phyloP scores from a whole-genome alignment of 2,797 vertebrate genomes.

The Philypnodon macrostomus region DNA sequence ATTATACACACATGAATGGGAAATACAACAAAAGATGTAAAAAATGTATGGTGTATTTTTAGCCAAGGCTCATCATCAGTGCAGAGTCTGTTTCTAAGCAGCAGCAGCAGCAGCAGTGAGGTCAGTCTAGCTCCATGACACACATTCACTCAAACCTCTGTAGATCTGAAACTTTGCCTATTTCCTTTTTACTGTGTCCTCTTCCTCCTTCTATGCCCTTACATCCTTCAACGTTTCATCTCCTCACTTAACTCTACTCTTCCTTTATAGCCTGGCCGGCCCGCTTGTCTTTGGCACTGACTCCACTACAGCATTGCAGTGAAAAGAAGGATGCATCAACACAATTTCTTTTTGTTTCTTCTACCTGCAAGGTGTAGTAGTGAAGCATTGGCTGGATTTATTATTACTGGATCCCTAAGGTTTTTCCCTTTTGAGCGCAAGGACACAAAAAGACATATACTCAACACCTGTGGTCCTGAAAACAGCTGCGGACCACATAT shows the following conservation, averaged over 20 bases:
- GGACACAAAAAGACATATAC: slow-evolving; percentile 2
- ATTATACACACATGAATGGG: slow-evolving; percentile 2
- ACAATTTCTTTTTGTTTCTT: slow-evolving; percentile 30
- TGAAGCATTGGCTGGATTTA: slow-evolving; percentile 21
- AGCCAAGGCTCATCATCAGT: slow-evolving; percentile 26
- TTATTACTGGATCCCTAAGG: slow-evolving; percentile 20
- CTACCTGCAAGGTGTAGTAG: slow-evolving; percentile 53
- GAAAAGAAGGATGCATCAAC: slow-evolving; percentile 55
- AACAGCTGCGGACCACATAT: slow-evolving; percentile 14
- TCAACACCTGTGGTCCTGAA: not conserved
- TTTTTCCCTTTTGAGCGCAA: slow-evolving; percentile 28
- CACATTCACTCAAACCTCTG: slow-evolving; percentile 56
- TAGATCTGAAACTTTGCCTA: slow-evolving; percentile 47
- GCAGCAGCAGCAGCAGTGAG: slow-evolving; percentile 23
- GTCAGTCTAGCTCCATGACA: slow-evolving; percentile 55
- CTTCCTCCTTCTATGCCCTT: slow-evolving; percentile 32
- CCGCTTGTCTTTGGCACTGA: slow-evolving; percentile 60
- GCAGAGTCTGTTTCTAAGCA: slow-evolving; percentile 28
- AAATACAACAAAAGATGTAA: slow-evolving; percentile 10
- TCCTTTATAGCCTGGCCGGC: slow-evolving; percentile 51
- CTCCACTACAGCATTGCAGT: slow-evolving; percentile 70
- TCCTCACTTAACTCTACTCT: slow-evolving; percentile 47
- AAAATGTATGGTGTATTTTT: slow-evolving; percentile 21
- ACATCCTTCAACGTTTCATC: slow-evolving; percentile 54
- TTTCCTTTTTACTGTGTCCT: slow-evolving; percentile 37